Base-by-base conservation (phyloP, 1,140 invertebrate species). In the Drosophila setifemur region DNA sequence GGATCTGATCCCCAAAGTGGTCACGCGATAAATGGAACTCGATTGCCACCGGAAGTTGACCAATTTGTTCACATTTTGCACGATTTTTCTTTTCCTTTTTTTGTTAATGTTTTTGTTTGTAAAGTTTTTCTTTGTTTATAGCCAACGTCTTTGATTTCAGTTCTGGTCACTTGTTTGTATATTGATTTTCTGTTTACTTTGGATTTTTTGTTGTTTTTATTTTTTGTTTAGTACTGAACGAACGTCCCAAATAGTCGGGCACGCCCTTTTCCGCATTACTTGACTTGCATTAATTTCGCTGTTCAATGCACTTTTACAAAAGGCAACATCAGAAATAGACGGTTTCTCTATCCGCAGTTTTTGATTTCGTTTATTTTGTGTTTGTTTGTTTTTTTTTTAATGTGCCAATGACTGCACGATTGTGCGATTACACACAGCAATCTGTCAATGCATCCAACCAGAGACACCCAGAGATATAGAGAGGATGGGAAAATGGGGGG, bases 391-490 rank as follows among this genome's bases (percentile, higher is more conserved):
- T 7, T 16, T 37, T 37, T 48, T 85, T 83, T 74, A 79, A 85
- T 83, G 78, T 85, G 79, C 74, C 79, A 83, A 83, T 83, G 79
- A 83, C 79, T 85, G 70, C 74, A 83, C 82, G 74, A 85, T 85
- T 79, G 79, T 85, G 74, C 79, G 73, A 83, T 85, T 83, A 85
- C 42, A 68, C 58, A 60, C 74, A 70, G 73, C 78, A 83, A 79
- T 83, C 79, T 85, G 79, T 85, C 79, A 83, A 85, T 83, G 78
- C 79, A 83, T 66, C 79, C 73, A 83, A 83, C 73, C 78, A 85
- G 57, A 70, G 73, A 79, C 52, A 33, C 52, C 28, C 21, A 47
- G 35, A 57, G 12, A 58, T 31, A 33, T 18, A 53, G 12, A 23
- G 28, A 31, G 25, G 11, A 28, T 35, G 28, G 9, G n/a, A 0